These are phyloP conservation scores for Lepidostoma basale DNA, from an alignment of 1,140 invertebrate species.

Conservation along the genomic window DNA sequence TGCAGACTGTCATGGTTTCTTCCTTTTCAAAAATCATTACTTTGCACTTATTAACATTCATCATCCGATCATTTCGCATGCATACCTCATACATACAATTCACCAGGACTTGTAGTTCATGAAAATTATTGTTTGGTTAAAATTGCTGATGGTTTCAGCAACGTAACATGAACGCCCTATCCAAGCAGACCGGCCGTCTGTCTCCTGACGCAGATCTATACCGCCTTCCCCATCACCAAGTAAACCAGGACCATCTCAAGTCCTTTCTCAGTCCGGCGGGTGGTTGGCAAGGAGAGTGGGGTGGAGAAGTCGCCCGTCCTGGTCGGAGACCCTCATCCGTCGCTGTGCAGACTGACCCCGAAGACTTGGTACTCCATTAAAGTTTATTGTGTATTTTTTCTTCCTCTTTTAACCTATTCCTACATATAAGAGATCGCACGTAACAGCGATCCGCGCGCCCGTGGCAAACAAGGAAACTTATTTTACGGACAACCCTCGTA, in stretches of 20 bases:
- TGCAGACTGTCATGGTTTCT: too few relatives aligned
- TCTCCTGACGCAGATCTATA: not conserved
- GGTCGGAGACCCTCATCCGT: constrained; percentile 35
- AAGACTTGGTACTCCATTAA: not conserved
- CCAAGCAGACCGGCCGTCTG: not conserved
- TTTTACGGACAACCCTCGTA: too few relatives aligned
- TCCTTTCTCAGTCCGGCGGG: constrained; percentile 17
- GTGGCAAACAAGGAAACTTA: too few relatives aligned
- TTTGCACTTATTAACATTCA: too few relatives aligned
- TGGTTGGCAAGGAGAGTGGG: constrained; percentile 14
- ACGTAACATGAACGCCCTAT: not conserved
- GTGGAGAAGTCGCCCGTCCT: not conserved
- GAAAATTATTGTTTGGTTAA: too few relatives aligned
- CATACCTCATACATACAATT: too few relatives aligned
- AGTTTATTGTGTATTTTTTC: not conserved
- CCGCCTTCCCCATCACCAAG: constrained; percentile 2
- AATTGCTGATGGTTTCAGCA: constrained; percentile 1
- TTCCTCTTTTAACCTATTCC: too few relatives aligned
- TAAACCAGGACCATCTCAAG: constrained; percentile 1
- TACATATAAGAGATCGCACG: too few relatives aligned
- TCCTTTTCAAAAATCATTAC: too few relatives aligned
- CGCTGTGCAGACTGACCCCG: constrained; percentile 41
- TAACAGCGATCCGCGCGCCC: too few relatives aligned
- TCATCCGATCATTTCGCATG: too few relatives aligned
- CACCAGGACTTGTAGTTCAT: too few relatives aligned